phyloP scores from a whole-genome alignment of 2,888 invertebrate genomes.

The Lepidochrysops patricia region DNA sequence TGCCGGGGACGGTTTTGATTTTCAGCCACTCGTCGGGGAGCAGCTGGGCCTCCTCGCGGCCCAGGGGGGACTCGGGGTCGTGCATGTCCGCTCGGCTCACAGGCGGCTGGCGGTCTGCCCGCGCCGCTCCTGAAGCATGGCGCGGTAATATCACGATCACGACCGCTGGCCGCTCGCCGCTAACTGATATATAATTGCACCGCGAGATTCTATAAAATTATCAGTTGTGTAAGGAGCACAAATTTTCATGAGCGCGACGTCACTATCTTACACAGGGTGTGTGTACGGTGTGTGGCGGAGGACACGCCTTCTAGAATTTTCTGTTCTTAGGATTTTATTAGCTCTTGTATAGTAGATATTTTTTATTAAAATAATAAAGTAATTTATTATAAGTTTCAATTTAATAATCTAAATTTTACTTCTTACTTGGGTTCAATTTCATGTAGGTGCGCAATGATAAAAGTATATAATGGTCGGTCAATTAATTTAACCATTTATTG shows the following conservation, averaged over 20 bases:
- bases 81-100: slow-evolving; percentile 54
- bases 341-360: neutral
- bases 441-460: too few relatives aligned
- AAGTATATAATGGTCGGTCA: too few relatives aligned
- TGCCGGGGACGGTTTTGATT: slow-evolving; percentile 54
- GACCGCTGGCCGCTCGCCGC: slow-evolving; percentile 65
- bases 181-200: slow-evolving; percentile 70
- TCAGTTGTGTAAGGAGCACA: slow-evolving; percentile 63
- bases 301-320: neutral
- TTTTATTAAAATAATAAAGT: too few relatives aligned
- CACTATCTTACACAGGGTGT: slow-evolving; percentile 43
- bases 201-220: slow-evolving; percentile 69
- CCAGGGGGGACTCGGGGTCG: slow-evolving; percentile 66
- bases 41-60: slow-evolving; percentile 65
- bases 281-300: slow-evolving; percentile 13
- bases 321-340: neutral
- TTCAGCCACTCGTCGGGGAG: slow-evolving; percentile 69
- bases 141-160: slow-evolving; percentile 71
- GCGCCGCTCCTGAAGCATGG: slow-evolving; percentile 65
- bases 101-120: slow-evolving; percentile 46
- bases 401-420: too few relatives aligned
- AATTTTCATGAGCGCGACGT: slow-evolving; percentile 58
- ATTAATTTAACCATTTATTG: too few relatives aligned
- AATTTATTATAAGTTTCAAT: too few relatives aligned
- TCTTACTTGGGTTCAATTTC: too few relatives aligned